Evolutionary conservation across 2,797 vertebrate genomes (phyloP).

Genomic region (Hephaestus fuliginosus): DNA sequence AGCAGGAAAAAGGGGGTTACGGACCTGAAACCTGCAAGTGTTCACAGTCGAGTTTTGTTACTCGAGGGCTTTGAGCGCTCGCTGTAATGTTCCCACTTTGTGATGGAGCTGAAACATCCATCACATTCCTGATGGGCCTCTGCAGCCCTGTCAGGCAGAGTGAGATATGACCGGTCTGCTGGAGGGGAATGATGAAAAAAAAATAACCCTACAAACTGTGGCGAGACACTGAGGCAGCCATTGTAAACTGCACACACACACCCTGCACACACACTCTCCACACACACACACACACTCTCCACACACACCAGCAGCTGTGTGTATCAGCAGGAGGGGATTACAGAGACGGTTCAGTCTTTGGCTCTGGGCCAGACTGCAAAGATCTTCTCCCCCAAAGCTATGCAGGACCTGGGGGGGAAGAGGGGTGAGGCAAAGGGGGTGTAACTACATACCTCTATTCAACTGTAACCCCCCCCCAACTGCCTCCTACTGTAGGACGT

Average conservation of each 20-base stretch:
- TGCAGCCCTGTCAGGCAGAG: constrained; percentile 38
- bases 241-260: constrained; percentile 31
- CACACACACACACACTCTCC: constrained; percentile 27
- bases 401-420: constrained; percentile 33
- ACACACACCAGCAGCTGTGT: constrained; percentile 71
- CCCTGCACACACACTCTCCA: neutral
- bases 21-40: constrained; percentile 46
- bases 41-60: constrained; percentile 44
- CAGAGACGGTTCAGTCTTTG: constrained; percentile 60
- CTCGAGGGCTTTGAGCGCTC: constrained; percentile 6
- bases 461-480: constrained; percentile 39
- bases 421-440: constrained; percentile 23
- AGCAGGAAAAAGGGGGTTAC: constrained; percentile 58
- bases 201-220: constrained; percentile 33
- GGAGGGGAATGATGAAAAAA: constrained; percentile 30
- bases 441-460: constrained; percentile 48
- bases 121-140: constrained; percentile 47
- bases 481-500: constrained; percentile 9
- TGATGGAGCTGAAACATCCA: constrained; percentile 40
- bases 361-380: constrained; percentile 57
- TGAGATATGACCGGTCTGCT: constrained; percentile 42
- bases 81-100: constrained; percentile 15
- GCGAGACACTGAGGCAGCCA: constrained; percentile 45
- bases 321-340: constrained; percentile 64
- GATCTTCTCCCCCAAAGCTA: constrained; percentile 51